phyloP scores from a whole-genome alignment of 2,113 vertebrate genomes.

The Pavo muticus region DNA sequence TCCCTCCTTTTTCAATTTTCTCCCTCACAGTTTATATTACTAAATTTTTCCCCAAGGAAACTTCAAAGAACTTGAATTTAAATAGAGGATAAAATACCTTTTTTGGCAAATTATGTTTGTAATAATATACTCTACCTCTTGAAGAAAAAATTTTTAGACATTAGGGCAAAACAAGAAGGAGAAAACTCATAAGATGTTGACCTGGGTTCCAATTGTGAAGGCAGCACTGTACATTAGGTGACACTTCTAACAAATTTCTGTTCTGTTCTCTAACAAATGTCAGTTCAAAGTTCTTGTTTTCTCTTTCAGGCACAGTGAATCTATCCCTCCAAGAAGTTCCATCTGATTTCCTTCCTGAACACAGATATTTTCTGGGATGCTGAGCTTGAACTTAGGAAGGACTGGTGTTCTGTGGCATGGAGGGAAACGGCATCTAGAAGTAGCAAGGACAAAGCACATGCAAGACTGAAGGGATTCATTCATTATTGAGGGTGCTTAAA shows the following conservation, averaged over 20 bases:
- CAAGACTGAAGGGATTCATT: not conserved
- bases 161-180: not conserved
- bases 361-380: not conserved
- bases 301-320: not conserved
- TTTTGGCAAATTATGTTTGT: not conserved
- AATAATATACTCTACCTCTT: not conserved
- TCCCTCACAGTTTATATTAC: not conserved
- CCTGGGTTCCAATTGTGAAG: not conserved
- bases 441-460: not conserved
- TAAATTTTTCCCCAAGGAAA: not conserved
- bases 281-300: not conserved
- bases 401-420: accelerated
- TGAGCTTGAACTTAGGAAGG: not conserved
- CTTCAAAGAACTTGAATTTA: not conserved
- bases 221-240: not conserved
- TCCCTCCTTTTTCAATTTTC: not conserved
- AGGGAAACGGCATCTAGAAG: not conserved
- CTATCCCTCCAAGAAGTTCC: not conserved
- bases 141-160: not conserved
- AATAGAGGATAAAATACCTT: not conserved
- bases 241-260: not conserved
- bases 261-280: no score
- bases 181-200: not conserved
- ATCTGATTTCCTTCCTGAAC: not conserved
- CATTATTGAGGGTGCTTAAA: not conserved